Evolutionary conservation across 1,140 invertebrate genomes (phyloP).

Genomic region (Epicauta chinensis): DNA sequence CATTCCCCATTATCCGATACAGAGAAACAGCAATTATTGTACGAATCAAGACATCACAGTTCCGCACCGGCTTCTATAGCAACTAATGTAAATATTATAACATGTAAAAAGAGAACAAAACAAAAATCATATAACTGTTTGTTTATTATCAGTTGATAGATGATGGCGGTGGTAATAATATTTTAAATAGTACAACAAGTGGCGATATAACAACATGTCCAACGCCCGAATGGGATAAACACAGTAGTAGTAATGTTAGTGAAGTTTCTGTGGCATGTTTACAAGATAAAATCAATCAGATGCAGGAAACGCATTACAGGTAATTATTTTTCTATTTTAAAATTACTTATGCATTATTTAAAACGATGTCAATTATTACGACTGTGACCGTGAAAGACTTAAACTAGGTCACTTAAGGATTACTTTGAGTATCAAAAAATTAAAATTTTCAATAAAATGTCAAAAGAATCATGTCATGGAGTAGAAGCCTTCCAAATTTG

Average conservation of each 20-base stretch:
- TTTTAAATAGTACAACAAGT: neutral
- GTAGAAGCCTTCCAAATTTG: no score
- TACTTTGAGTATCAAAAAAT: no score
- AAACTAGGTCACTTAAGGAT: no score
- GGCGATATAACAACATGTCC: conserved; percentile 57
- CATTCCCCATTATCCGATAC: conserved; percentile 75
- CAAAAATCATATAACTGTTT: neutral
- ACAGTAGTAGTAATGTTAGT: conserved; percentile 74
- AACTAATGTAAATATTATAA: conserved; percentile 33
- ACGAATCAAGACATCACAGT: conserved; percentile 60
- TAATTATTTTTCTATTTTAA: conserved; percentile 26
- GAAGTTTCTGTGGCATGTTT: conserved; percentile 88
- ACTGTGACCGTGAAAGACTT: no score
- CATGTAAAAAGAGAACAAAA: no score
- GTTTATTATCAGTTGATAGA: conserved; percentile 36
- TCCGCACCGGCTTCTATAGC: conserved; percentile 56
- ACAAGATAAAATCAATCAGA: conserved; percentile 86
- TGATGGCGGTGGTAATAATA: conserved; percentile 25
- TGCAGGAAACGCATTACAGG: conserved; percentile 81
- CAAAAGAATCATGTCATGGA: no score
- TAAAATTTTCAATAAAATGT: no score
- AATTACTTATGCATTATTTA: no score
- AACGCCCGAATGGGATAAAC: conserved; percentile 82
- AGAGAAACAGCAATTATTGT: conserved; percentile 68
- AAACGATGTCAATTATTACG: no score